Percentiles rank a stretch among this genome's conserved stretches.
These are phyloP conservation scores for Ciconia stormi DNA, from an alignment of 2,113 vertebrate genomes.

Conservation along the genomic window DNA sequence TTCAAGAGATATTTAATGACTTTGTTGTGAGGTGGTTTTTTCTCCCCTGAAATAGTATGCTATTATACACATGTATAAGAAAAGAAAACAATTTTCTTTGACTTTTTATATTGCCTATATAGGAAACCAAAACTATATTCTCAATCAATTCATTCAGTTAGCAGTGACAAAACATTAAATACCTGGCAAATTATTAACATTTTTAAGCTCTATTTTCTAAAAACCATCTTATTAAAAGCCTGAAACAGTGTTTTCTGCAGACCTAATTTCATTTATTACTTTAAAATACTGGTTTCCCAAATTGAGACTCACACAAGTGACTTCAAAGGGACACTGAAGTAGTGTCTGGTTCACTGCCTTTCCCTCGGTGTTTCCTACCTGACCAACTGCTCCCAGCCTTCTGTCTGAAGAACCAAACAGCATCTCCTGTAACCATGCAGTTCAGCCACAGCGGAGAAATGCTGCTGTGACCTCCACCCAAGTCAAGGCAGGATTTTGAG, in stretches of 20 bases:
- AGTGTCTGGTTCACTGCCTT: not conserved
- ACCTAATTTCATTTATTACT: not conserved
- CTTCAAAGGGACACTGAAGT: not conserved
- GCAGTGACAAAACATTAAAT: not conserved
- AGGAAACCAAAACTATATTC: not conserved
- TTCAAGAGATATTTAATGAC: not conserved
- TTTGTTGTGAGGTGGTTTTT: not conserved
- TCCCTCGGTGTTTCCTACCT: not conserved
- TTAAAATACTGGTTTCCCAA: not conserved
- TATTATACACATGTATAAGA: not conserved
- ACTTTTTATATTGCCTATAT: not conserved
- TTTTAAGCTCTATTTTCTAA: not conserved
- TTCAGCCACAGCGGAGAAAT: not conserved
- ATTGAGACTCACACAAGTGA: not conserved
- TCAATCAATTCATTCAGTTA: not conserved
- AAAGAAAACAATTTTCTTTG: not conserved
- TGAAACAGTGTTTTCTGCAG: not conserved
- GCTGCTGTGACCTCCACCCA: not conserved
- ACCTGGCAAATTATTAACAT: fast-evolving
- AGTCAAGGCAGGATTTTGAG: not conserved
- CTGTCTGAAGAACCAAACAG: not conserved
- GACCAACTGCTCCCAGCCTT: not conserved
- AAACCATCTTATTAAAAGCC: not conserved
- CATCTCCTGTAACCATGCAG: not conserved
- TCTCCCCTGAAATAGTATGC: not conserved